Base-by-base conservation (phyloP, 2,113 vertebrate genomes). In the Cinclus mexicanus region DNA sequence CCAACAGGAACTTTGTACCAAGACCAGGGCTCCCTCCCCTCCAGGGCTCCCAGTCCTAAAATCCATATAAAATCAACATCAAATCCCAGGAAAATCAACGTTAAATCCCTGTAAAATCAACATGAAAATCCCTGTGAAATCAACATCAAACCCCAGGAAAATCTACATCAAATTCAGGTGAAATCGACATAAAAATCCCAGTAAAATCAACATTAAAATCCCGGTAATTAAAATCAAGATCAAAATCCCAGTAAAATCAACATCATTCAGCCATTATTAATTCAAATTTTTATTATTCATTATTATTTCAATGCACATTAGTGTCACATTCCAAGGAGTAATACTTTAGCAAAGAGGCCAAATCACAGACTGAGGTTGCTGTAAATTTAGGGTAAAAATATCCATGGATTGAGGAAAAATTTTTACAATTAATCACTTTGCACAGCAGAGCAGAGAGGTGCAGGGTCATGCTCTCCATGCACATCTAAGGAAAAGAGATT, bases 61-160 rank as follows among this genome's bases (percentile, higher is more conserved):
- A 39, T 72, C 12, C 13, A 3, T 3, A 1, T 1, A 11, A 60
- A 37, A 46, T 21, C 18, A 59, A 2, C 5, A 4, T 39, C 65
- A 68, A 37, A 35, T 35, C 17, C 24, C 7, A 1, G 7, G 0
- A 29, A 50, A 47, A 47, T 47, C 17, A 33, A 8, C 2, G 4
- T 26, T 12, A 47, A 47, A 67, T 47, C 8, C 23, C 3, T 0
- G 31, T 0, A 35, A 69, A 69, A 28, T 37, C 24, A 49, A 11
- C 9, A 20, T 10, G 5, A 4, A 39, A 31, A 44, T 42, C 12
- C 29, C 1, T 0, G 9, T 7, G 29, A 39, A 70, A 39, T 37
- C 46, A 28, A 3, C 0, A 3, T 37, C 25, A 44, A 24, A 42
- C 42, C 22, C 23, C 12, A 1, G 12, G 1, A n/a, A 72, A 53